Conservation (phyloP, 2,797 vertebrate species). For the Menidia menidia region DNA sequence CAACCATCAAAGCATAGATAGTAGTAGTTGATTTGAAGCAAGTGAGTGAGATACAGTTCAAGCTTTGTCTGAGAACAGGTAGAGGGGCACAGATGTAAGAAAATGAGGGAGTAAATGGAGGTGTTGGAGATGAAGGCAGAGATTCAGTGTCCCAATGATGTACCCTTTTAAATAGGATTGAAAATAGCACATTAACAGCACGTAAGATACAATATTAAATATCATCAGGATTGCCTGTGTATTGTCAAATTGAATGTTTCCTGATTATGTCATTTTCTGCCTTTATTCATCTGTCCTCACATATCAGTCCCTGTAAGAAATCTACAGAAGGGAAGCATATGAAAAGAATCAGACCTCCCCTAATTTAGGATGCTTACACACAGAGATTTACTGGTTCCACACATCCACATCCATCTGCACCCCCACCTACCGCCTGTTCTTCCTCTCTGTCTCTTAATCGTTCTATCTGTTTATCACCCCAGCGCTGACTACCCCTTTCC, state of each 20-base stretch:
- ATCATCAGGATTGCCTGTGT: slow-evolving; percentile 33
- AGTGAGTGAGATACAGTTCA: slow-evolving; percentile 22
- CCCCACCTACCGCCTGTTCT: slow-evolving; percentile 45
- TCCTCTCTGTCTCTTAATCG: slow-evolving; percentile 53
- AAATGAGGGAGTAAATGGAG: slow-evolving; percentile 12
- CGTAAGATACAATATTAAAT: slow-evolving; percentile 49
- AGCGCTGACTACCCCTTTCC: slow-evolving; percentile 12
- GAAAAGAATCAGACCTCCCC: slow-evolving; percentile 59
- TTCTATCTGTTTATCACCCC: slow-evolving; percentile 42
- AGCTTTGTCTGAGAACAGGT: slow-evolving; percentile 33
- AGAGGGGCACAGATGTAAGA: slow-evolving; percentile 14
- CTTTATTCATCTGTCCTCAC: slow-evolving; percentile 36
- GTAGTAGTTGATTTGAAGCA: too few relatives aligned
- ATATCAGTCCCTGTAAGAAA: slow-evolving; percentile 40
- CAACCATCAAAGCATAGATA: too few relatives aligned
- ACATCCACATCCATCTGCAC: slow-evolving; percentile 5
- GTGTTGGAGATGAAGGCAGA: slow-evolving; percentile 31
- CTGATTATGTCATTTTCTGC: slow-evolving; percentile 45
- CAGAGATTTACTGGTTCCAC: slow-evolving; percentile 65
- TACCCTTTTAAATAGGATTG: slow-evolving; percentile 50
- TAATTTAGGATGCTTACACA: slow-evolving; percentile 51
- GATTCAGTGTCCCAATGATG: slow-evolving; percentile 27
- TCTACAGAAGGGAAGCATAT: slow-evolving; percentile 14
- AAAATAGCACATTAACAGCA: slow-evolving; percentile 59
- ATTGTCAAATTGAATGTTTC: slow-evolving; percentile 47